Evolutionary conservation across 2,797 vertebrate genomes (phyloP), one percentile per base, ranked within the genome.

Genomic region (Chelidonichthys spinosus): DNA sequence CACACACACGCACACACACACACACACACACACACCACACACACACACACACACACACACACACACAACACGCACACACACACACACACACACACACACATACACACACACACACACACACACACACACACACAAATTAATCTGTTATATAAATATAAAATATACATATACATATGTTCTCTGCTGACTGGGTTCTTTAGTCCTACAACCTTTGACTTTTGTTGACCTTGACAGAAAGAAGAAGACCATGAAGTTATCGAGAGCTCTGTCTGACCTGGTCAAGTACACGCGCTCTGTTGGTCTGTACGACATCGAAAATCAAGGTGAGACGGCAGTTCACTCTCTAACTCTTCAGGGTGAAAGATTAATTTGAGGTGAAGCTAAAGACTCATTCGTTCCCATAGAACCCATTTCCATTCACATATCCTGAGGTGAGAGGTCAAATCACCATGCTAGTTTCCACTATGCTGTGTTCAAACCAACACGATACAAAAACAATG

Each of bases 241-340:
- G 95, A 99, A 98, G 90, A 99, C 98, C 11, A 96, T 99, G 98
- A 97, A 99, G 87, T 89, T 99, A 58, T 99, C 96, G 14, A 95
- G 98, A 70, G 98, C 98, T 1, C 94, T 99, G 63, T 99, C 98
- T 3, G 98, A 99, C 88, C 94, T 99, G 86, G 98, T 99, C 76
- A 98, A 98, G 76, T 99, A 99, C 90, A 99, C 97, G 0, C 94
- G 96, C 64, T 99, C 98, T 13, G 98, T 99, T 66, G 98, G 97
- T 70, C 92, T 93, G 53, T 96, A 96, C 2, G 98, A 99, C 14
- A 94, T 99, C 6, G 97, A 98, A 69, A 86, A 92, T 3, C 97
- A 98, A 95, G 94, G 97, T 97, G 65, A 83, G 25, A 25, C 25
- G 25, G 85, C 33, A 2, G 1, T 2, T 40, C 10, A 25, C 25